Evolutionary conservation across 2,888 invertebrate genomes (phyloP), one percentile per base, ranked within the genome.

Genomic region (Gymnoscelis rufifasciata): DNA sequence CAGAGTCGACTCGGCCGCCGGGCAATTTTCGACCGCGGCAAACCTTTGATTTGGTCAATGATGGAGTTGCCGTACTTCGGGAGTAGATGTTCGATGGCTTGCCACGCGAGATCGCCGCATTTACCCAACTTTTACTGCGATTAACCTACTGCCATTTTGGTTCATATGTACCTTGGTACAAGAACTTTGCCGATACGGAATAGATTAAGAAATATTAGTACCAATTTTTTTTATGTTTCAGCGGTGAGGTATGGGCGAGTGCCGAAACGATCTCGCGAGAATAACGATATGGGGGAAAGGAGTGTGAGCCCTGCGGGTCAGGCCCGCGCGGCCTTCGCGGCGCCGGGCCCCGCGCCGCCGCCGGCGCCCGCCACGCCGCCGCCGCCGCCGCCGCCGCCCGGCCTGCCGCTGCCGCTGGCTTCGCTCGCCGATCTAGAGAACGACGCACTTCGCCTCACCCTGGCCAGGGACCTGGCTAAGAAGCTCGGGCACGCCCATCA

Each of bases 201-300:
- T n/a, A n/a, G n/a, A n/a, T n/a, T n/a, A 58, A 40, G 47, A 27
- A 33, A 37, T 26, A 15, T 33, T 38, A 15, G 44, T 15, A 15
- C 3, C 40, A 49, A 40, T 31, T 14, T 41, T 37, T 36, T 19
- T 27, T 8, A 66, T 51, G 57, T 66, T 58, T 33, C 89, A 97
- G 97, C 97, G 73, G 98, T 98, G 57, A 91, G 98, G 74, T 98
- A 98, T 90, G 98, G 98, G 60, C 92, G 98, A 58, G 97, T 97
- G 64, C 98, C 98, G 56, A 98, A 98, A 84, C 91, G 97, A 65
- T 93, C 96, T 50, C 91, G 97, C 63, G 97, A 97, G 79, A 52
- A 64, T 1, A 8, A 8, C 11, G 14, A 31, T 31, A 15, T 3
- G 14, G 33, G 10, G 0, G n/a, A 2, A 5, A 2, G 19, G 23